These are phyloP conservation scores for Amazona vittata DNA, from an alignment of 2,113 vertebrate genomes.

Conservation along the genomic window DNA sequence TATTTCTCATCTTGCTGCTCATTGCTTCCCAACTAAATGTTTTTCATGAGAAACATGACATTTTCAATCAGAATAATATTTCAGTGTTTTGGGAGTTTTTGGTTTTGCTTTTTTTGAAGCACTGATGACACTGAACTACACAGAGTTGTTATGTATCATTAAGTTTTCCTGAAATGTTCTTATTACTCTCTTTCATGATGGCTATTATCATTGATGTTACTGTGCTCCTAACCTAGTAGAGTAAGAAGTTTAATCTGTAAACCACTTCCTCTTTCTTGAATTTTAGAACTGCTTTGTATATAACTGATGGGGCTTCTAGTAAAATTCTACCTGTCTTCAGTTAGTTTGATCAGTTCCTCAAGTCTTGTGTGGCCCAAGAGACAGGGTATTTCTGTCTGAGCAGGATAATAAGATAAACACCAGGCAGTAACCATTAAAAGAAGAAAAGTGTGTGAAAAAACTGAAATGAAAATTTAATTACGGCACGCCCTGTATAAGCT, in stretches of 20 bases:
- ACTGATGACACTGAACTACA: neutral
- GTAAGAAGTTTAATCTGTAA: neutral
- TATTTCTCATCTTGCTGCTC: neutral
- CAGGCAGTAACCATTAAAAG: neutral
- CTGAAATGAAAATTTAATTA: slow-evolving; percentile 33
- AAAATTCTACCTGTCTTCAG: neutral
- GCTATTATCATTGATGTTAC: neutral
- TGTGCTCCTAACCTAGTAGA: neutral
- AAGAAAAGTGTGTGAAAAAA: neutral
- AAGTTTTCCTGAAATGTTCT: neutral
- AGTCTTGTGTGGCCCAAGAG: neutral
- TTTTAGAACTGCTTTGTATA: neutral
- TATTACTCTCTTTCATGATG: neutral
- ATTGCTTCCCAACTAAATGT: neutral
- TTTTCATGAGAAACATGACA: neutral
- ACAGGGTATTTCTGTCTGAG: neutral
- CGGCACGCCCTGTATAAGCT: neutral
- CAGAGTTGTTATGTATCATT: neutral
- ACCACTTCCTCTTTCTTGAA: neutral
- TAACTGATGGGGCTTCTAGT: neutral
- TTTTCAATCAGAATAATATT: neutral
- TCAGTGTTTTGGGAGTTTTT: neutral
- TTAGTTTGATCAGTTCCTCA: neutral
- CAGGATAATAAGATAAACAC: neutral
- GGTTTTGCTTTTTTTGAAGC: neutral